Evolutionary conservation across 2,113 vertebrate species (phyloP), one percentile per base, ranked within the genome.

Genomic region (Microcebus murinus): DNA sequence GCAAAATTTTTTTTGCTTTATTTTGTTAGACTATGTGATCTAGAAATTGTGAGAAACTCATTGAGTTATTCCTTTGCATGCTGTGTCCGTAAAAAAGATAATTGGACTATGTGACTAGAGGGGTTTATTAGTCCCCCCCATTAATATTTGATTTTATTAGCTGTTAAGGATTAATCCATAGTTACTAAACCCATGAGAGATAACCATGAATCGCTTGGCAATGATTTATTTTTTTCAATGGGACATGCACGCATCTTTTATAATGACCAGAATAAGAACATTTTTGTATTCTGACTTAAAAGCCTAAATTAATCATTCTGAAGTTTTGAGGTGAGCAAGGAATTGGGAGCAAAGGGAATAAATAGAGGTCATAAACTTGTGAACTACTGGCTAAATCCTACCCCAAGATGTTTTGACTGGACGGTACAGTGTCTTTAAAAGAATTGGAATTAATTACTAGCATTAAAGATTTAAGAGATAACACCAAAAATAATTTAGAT

Each of bases 11-110:
- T 82, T 36, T 82, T 36, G 39, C 11, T 83, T 88, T 25, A 50
- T 48, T 88, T 68, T 93, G 21, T 96, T 74, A 57, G 34, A 39
- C 50, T 80, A 0, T 59, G 29, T 90, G 70, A 52, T 95, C 31
- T 83, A 79, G 73, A 83, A 85, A 93, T 89, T 81, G 21, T 68
- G 29, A 84, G 65, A 76, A 90, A 85, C 80, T 94, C 9, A 31
- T 92, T 68, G 65, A 36, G 31, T 96, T 89, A 63, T 21, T 77
- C 31, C 6, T 90, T 93, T 45, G 6, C 83, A 12, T 86, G 13
- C 6, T 86, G 6, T 55, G 25, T 91, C 63, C 81, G 34, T 42
- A 42, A 42, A 48, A 50, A 61, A 68, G 52, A 25, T 80, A 67
- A 80, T 50, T 94, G 71, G 25, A 90, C 90, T 63, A 7, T 73